Evolutionary conservation across 1,140 invertebrate genomes (phyloP).

Genomic region (Hetaerina americana): DNA sequence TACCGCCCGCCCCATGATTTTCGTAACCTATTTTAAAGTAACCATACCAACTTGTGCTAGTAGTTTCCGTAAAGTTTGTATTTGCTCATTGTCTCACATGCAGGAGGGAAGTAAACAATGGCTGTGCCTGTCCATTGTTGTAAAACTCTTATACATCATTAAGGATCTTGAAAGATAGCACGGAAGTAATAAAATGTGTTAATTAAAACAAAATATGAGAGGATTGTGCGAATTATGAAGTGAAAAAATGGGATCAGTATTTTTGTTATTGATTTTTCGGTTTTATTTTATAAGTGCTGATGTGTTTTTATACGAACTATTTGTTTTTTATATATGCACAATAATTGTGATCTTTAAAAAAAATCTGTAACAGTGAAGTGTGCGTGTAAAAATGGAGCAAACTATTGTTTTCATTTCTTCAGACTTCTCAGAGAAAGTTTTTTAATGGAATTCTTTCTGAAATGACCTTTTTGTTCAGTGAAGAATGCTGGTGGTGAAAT

Average conservation of each 20-base stretch:
- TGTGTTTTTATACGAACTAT: neutral
- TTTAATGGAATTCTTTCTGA: neutral
- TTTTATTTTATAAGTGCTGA: conserved; percentile 7
- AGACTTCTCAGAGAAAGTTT: neutral
- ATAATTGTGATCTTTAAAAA: neutral
- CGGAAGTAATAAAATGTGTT: neutral
- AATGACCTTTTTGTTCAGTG: too few species aligned
- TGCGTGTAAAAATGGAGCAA: neutral
- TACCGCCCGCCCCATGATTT: too few species aligned
- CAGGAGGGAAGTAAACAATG: neutral
- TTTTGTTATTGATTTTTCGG: conserved; percentile 7
- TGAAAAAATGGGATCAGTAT: conserved; percentile 5
- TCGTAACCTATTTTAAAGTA: too few species aligned
- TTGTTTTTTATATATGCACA: neutral
- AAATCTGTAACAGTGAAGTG: neutral
- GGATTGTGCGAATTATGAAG: neutral
- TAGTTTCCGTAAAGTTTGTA: neutral
- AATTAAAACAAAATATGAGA: neutral
- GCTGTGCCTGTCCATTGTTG: neutral
- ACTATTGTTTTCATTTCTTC: neutral
- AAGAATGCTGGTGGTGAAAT: too few species aligned
- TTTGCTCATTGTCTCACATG: neutral
- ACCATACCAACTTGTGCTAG: neutral
- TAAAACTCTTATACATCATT: neutral
- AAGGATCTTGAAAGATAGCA: neutral